A percentile compares a stretch with the other conserved stretches of the same genome.
Conservation (phyloP, 2,797 vertebrate species). For the Urophycis tenuis region DNA sequence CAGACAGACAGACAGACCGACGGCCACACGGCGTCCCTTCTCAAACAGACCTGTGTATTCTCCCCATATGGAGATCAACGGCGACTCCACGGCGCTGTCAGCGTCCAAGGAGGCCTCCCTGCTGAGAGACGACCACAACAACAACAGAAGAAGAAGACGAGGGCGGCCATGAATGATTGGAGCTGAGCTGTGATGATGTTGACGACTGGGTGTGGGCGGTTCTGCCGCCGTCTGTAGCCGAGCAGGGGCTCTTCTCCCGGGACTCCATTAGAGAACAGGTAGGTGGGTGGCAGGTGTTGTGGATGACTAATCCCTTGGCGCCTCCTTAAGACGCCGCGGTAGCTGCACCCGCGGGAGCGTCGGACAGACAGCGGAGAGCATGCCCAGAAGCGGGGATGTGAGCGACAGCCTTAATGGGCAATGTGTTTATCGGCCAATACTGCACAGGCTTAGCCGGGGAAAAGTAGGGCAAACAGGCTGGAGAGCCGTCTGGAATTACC, state of each 20-base stretch:
- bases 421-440: no score
- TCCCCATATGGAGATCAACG: constrained; percentile 70
- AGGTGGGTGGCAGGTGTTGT: not conserved
- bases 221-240: not conserved
- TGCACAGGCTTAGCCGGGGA: no score
- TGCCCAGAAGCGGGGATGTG: no score
- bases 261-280: not conserved
- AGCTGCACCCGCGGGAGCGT: not conserved
- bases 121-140: constrained; percentile 19
- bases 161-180: not conserved
- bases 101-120: constrained; percentile 56
- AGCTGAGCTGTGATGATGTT: not conserved
- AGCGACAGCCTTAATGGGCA: no score
- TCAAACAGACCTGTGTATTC: constrained; percentile 66
- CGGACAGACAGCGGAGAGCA: not conserved
- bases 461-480: no score
- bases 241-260: not conserved
- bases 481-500: no score
- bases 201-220: not conserved
- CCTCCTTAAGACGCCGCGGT: not conserved
- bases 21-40: not conserved
- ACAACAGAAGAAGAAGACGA: not conserved
- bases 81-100: constrained; percentile 62
- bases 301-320: not conserved
- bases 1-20: not conserved